Conservation (phyloP, 2,797 vertebrate species). For the Tapera naevia region DNA sequence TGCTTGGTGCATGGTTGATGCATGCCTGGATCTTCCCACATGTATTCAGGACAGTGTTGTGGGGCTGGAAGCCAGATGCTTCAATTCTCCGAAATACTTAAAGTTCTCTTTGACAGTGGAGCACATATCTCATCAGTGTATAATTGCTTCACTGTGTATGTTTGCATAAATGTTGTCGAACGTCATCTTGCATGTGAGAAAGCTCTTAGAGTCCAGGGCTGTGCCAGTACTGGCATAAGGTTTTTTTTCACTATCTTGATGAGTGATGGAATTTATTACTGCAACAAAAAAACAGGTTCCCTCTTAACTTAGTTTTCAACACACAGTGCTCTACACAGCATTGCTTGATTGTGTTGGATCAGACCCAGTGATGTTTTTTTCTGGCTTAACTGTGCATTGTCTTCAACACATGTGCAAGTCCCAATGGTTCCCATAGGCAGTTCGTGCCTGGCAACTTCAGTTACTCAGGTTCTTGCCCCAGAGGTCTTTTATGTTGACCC, state of each 20-base stretch:
- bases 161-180: conserved; percentile 8
- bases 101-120: not conserved
- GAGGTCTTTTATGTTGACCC: not conserved
- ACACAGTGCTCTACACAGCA: not conserved
- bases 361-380: not conserved
- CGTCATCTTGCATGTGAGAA: not conserved
- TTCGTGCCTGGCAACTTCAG: not conserved
- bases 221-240: not conserved
- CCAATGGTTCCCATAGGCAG: not conserved
- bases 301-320: not conserved
- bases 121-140: conserved; percentile 2
- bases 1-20: not conserved
- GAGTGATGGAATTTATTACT: conserved; percentile 34
- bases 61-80: not conserved
- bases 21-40: not conserved
- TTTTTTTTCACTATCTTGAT: not conserved
- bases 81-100: not conserved
- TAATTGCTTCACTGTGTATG: conserved; percentile 29
- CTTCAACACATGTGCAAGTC: not conserved
- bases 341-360: not conserved
- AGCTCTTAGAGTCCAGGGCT: not conserved
- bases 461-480: not conserved
- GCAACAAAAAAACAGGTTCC: not conserved
- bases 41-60: not conserved
- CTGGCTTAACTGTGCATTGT: not conserved